A percentile compares a stretch with the other conserved stretches of the same genome.
These are phyloP conservation scores for Dicyrtomina minuta DNA, from an alignment of 2,888 invertebrate species.

Conservation along the genomic window DNA sequence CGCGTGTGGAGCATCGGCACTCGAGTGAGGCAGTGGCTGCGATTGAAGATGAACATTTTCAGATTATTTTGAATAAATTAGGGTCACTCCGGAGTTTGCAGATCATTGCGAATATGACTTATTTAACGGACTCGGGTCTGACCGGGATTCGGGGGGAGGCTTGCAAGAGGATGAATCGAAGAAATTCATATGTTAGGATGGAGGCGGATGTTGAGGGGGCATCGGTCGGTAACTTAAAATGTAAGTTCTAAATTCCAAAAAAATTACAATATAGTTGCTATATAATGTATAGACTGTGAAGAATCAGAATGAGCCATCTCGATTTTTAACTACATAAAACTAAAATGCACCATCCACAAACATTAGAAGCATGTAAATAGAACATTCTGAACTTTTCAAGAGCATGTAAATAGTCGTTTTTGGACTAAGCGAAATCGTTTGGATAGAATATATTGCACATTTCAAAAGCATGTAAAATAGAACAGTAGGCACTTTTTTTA, in stretches of 20 bases:
- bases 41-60: constrained; percentile 49
- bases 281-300: background rate
- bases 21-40: constrained; percentile 49
- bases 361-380: no score
- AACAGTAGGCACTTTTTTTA: no score
- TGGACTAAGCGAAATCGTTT: no score
- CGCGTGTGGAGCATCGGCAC: constrained; percentile 47
- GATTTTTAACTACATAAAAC: background rate
- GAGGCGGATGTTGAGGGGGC: constrained; percentile 35
- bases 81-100: constrained; percentile 38
- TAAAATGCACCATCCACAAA: no score
- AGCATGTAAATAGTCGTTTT: no score
- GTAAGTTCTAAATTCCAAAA: constrained; percentile 8
- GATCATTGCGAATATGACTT: constrained; percentile 48
- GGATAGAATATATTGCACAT: no score
- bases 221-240: constrained; percentile 32
- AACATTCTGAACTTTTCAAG: no score
- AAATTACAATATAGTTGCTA: background rate
- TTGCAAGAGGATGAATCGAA: constrained; percentile 38
- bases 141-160: constrained; percentile 42
- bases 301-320: no score
- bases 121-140: constrained; percentile 46
- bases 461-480: no score
- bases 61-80: constrained; percentile 42
- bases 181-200: constrained; percentile 6